Base-by-base conservation (phyloP, 1,140 invertebrate genomes). In the Paracyclopina nana region DNA sequence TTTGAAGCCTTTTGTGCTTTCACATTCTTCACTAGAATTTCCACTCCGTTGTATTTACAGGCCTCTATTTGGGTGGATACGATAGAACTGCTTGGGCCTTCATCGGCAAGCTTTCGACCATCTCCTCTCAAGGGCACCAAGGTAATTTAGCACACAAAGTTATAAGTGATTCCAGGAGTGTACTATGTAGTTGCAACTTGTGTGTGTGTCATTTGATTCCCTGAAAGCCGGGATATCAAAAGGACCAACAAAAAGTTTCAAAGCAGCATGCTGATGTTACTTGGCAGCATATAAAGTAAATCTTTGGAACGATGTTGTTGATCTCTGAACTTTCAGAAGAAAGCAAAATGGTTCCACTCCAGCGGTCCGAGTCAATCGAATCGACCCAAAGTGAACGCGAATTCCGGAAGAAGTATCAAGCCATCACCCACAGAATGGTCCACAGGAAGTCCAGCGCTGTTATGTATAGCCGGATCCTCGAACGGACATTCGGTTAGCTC, bases 371-470 rank as follows among this genome's bases (percentile, higher is more conserved):
- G 6, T 73, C 70, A 5, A 62, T 67, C 27, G 74, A 82, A 42
- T 84, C 82, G 1, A 91, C 85, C 0, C 76, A 79, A 46, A 87
- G 82, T 1, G 86, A 92, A 61, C 76, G 76, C 54, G 79, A 79
- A 55, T 91, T 91, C 61, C 72, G 75, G 48, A 78, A 82, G 61
- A 77, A 78, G 53, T 90, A 87, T 60, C 80, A 85, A 55, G 77
- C 79, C 6, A 74, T 86, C 29, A 82, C 84, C 5, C 84, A 86
- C 64, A 72, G 84, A 40, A 78, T 91, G 67, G 80, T 91, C 0
- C 85, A 91, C 64, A 69, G 85, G 51, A 83, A 86, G 62, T 83
- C 82, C n/a, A 85, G 80, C 58, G 74, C 84, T 12, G 84, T 91
- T 65, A 82, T 88, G 74, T 87, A 87, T 59, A 77, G 78, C 60